phyloP scores from a whole-genome alignment of 1,140 invertebrate species.

The Drosophila kepulauana region DNA sequence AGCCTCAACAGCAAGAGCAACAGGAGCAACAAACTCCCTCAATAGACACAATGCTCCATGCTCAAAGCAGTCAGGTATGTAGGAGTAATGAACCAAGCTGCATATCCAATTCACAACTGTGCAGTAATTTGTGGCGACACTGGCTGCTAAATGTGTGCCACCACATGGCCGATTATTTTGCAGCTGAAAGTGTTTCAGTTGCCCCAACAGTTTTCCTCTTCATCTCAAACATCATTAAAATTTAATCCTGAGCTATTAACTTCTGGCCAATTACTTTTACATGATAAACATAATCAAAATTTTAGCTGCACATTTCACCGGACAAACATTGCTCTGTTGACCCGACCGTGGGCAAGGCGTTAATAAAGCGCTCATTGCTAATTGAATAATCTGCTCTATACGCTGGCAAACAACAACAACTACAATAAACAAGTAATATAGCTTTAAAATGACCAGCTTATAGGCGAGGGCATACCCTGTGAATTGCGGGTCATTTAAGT shows the following conservation, averaged over 20 bases:
- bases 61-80: constrained; percentile 18
- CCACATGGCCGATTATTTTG: not conserved
- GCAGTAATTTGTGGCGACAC: constrained; percentile 13
- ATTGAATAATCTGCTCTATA: constrained; percentile 30
- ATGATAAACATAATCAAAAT: constrained; percentile 13
- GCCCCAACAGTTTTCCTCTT: too few relatives aligned
- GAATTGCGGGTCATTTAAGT: not conserved
- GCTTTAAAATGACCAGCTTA: not conserved
- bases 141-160: constrained; percentile 1
- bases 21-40: constrained; percentile 1
- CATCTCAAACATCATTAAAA: not conserved
- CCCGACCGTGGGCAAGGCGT: not conserved
- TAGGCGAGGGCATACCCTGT: not conserved
- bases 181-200: not conserved
- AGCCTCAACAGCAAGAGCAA: not conserved
- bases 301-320: constrained; percentile 1
- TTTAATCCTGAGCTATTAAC: not conserved
- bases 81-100: not conserved
- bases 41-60: not conserved
- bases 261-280: not conserved
- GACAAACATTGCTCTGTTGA: constrained; percentile 9
- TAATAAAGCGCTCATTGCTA: constrained; percentile 26
- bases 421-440: not conserved
- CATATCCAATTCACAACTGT: not conserved
- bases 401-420: not conserved